These are phyloP conservation scores for Phrynocephalus vlangalii DNA, from an alignment of 2,797 vertebrate species.

Conservation along the genomic window DNA sequence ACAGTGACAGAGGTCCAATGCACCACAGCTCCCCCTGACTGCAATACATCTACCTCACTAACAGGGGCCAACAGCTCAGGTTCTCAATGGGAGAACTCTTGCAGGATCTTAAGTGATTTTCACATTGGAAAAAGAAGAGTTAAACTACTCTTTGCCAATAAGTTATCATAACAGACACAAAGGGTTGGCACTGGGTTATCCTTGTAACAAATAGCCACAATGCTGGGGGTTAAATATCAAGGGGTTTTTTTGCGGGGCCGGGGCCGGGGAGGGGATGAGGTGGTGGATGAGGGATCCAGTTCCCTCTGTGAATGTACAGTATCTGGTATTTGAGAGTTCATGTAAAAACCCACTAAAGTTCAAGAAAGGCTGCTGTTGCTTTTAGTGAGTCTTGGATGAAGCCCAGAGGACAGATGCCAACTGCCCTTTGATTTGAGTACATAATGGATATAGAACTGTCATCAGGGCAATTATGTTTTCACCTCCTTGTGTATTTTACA, in stretches of 20 bases:
- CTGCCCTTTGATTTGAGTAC: background rate
- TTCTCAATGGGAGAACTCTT: background rate
- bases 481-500: background rate
- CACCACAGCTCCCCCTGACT: background rate
- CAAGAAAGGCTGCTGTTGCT: background rate
- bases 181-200: background rate
- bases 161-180: background rate
- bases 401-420: background rate
- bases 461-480: background rate
- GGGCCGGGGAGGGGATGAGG: too few species aligned
- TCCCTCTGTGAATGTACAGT: background rate
- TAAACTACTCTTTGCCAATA: background rate
- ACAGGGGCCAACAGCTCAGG: background rate
- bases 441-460: constrained; percentile 13
- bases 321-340: background rate
- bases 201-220: background rate
- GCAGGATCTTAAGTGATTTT: background rate
- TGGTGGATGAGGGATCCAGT: background rate
- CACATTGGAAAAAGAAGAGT: background rate
- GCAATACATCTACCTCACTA: background rate
- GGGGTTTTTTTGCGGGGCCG: too few species aligned
- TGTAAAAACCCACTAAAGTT: background rate
- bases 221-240: background rate
- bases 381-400: background rate
- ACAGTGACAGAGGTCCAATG: background rate